These are phyloP conservation scores for Phlogophora meticulosa DNA, from an alignment of 2,888 invertebrate species.

Conservation along the genomic window DNA sequence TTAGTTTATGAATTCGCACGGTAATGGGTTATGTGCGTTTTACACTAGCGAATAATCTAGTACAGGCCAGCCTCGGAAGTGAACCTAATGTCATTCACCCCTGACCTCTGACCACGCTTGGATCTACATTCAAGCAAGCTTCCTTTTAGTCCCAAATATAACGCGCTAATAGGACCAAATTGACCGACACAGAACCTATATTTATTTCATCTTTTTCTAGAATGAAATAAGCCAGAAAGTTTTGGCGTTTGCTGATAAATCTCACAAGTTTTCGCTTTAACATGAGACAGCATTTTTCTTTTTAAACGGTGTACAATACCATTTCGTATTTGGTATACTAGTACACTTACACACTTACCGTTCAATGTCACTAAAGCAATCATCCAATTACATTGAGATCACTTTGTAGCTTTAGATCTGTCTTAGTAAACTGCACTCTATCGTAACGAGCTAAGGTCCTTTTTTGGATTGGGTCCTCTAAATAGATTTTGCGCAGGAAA, in stretches of 20 bases:
- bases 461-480: constrained; percentile 15
- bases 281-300: constrained; percentile 1
- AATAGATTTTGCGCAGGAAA: constrained; percentile 48
- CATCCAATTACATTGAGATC: constrained; percentile 74
- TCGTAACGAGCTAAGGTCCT: background rate
- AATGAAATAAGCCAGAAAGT: background rate
- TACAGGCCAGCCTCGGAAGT: constrained; percentile 18
- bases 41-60: background rate
- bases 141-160: constrained; percentile 53
- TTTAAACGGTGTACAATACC: constrained; percentile 32
- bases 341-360: constrained; percentile 37
- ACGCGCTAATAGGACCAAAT: constrained; percentile 43
- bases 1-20: background rate
- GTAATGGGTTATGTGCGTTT: background rate
- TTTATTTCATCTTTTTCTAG: background rate
- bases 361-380: constrained; percentile 76
- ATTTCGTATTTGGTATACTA: constrained; percentile 30
- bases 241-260: constrained; percentile 1
- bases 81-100: constrained; percentile 47
- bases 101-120: constrained; percentile 43
- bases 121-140: constrained; percentile 27
- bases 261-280: background rate
- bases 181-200: constrained; percentile 19
- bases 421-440: constrained; percentile 56
- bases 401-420: constrained; percentile 48